phyloP scores from a whole-genome alignment of 1,140 invertebrate species.

The Yoshiicerus persimilis region DNA sequence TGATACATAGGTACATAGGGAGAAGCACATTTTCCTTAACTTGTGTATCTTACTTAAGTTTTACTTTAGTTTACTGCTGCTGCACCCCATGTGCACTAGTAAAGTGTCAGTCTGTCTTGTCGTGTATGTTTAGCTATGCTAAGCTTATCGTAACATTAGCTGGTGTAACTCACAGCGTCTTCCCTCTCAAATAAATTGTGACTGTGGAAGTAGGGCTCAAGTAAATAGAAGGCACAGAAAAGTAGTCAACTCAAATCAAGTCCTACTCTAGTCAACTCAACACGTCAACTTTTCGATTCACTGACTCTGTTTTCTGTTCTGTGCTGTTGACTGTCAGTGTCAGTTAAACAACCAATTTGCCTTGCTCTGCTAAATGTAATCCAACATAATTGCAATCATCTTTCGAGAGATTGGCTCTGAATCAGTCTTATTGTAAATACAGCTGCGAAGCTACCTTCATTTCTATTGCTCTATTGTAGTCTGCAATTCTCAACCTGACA shows the following conservation, averaged over 20 bases:
- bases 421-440: background rate
- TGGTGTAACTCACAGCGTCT: background rate
- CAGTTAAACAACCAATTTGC: background rate
- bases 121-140: background rate
- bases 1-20: background rate
- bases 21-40: background rate
- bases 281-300: background rate
- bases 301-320: background rate
- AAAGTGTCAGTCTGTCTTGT: background rate
- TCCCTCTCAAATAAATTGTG: background rate
- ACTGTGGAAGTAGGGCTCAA: background rate
- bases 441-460: background rate
- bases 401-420: background rate
- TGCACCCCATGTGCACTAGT: slow-evolving; percentile 4
- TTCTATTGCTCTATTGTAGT: no score
- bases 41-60: background rate
- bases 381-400: background rate
- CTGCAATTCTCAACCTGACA: no score
- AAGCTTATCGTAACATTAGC: background rate
- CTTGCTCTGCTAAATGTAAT: background rate
- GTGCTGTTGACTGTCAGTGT: background rate
- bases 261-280: background rate
- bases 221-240: background rate
- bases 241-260: background rate
- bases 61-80: background rate